Evolutionary conservation across 2,113 vertebrate species (phyloP), one percentile per base, ranked within the genome.

Genomic region (Pterophyllum scalare): DNA sequence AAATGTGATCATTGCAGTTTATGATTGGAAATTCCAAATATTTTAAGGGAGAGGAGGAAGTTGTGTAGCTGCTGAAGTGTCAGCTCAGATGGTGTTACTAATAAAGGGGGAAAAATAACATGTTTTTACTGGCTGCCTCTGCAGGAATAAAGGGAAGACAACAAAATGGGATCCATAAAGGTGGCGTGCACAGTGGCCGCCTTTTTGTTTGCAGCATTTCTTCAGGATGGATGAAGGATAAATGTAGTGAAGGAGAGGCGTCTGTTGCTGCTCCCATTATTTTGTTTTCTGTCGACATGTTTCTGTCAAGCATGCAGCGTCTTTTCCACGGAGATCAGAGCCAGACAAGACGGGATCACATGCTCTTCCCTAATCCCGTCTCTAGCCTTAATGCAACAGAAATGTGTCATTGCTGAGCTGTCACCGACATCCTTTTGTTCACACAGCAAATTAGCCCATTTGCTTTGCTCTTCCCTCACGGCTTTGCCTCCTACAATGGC

Each of bases 381-480:
- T 70, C 80, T 56, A 62, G 84, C 78, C 85, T 31, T 75, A 89
- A 87, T 80, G 88, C 84, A 77, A 33, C 85, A 67, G 79, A 38
- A 67, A 77, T 54, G 46, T 88, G 87, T 86, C 87, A 15, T 70
- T 7, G 85, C 87, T 31, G 74, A 87, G 82, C 89, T 72, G 84
- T 86, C 80, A 58, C 78, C 79, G 22, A 20, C 90, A 26, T 77
- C 57, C 82, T 72, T 93, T 91, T 93, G 91, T 93, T 88, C 83
- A 56, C 79, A 3, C 46, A 33, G 81, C 85, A 91, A 91, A 93
- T 90, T 67, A 92, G 89, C 84, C 79, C 43, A 40, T 87, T 85
- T 89, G 79, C 86, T 62, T 62, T 40, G 79, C 87, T 85, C 76
- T 76, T 79, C 77, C 82, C 74, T 83, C 76, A 40, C 43, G 9